Evolutionary conservation across 1,140 invertebrate species (phyloP).

Genomic region (Diorhabda sublineata): DNA sequence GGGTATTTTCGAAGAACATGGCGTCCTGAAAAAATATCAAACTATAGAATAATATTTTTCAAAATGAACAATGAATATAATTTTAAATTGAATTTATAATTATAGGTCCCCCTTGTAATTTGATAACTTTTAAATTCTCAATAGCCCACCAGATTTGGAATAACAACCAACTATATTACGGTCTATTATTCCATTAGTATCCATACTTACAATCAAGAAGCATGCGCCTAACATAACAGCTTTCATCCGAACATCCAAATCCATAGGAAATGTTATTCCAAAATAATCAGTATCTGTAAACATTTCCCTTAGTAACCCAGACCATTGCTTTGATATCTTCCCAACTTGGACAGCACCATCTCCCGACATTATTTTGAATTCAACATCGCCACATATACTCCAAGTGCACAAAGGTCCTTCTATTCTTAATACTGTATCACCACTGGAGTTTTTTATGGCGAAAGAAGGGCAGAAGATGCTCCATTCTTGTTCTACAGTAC

Average conservation of each 20-base stretch:
- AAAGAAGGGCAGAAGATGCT: conserved; percentile 74
- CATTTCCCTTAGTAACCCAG: conserved; percentile 54
- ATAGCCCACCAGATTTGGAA: no score
- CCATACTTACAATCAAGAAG: conserved; percentile 45
- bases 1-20: conserved; percentile 42
- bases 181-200: no score
- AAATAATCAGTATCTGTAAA: conserved; percentile 62
- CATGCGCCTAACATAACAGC: conserved; percentile 55
- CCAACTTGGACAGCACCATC: conserved; percentile 53
- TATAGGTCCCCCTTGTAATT: no score
- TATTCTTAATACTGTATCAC: conserved; percentile 73
- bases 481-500: conserved; percentile 82
- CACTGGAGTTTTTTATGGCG: conserved; percentile 70
- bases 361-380: conserved; percentile 58
- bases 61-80: background rate
- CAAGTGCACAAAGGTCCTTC: conserved; percentile 81
- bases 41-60: conserved; percentile 13
- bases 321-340: conserved; percentile 58
- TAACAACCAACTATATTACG: no score
- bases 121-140: no score
- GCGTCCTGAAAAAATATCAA: conserved; percentile 35
- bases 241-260: conserved; percentile 59
- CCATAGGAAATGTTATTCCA: conserved; percentile 57
- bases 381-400: conserved; percentile 76
- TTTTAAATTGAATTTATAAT: background rate